These are phyloP conservation scores for Lasiommata megera DNA, from an alignment of 2,888 invertebrate species.

Conservation along the genomic window DNA sequence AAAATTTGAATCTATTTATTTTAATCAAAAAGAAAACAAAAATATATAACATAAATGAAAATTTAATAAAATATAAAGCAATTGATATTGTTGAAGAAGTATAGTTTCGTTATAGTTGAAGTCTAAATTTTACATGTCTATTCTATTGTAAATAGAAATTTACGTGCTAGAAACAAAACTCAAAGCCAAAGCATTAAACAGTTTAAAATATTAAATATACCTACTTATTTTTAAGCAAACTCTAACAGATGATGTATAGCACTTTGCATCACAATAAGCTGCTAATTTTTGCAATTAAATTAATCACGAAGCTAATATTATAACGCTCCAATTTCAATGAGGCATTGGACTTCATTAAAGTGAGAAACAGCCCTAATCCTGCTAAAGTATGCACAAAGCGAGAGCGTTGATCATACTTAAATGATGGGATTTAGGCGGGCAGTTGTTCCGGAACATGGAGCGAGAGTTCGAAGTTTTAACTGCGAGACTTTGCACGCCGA, in stretches of 20 bases:
- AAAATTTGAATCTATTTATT: too few species aligned
- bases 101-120: too few species aligned
- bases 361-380: slow-evolving; percentile 17
- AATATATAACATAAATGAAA: too few species aligned
- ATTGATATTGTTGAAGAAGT: too few species aligned
- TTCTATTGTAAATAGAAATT: too few species aligned
- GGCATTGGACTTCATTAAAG: slow-evolving; percentile 20
- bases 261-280: too few species aligned
- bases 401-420: slow-evolving; percentile 41
- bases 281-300: neutral
- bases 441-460: slow-evolving; percentile 50
- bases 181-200: neutral
- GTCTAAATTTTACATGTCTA: too few species aligned
- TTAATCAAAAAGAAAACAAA: too few species aligned
- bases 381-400: slow-evolving; percentile 38
- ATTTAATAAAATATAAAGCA: too few species aligned
- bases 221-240: neutral
- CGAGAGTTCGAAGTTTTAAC: slow-evolving; percentile 57
- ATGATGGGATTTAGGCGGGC: slow-evolving; percentile 50
- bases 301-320: slow-evolving; percentile 1
- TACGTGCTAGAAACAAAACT: too few species aligned
- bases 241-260: too few species aligned
- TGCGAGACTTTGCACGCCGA: slow-evolving; percentile 46
- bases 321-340: slow-evolving; percentile 3
- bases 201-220: neutral